phyloP scores from a whole-genome alignment of 2,888 invertebrate species.

The Caenorhabditis wallacei region DNA sequence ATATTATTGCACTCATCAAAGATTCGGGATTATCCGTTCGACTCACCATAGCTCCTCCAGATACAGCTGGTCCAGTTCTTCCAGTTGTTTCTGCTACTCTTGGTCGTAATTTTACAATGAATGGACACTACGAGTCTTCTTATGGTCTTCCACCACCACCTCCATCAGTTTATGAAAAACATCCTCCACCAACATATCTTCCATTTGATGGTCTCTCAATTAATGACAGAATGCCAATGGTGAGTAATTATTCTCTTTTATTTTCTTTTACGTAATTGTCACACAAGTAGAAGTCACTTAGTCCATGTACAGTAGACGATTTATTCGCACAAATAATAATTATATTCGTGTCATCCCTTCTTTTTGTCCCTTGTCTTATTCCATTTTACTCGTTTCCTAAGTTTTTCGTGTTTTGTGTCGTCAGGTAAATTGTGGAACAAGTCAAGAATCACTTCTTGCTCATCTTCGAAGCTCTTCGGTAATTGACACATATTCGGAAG shows the following conservation, averaged over 20 bases:
- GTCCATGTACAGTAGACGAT: constrained; percentile 23
- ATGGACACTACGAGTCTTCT: constrained; percentile 54
- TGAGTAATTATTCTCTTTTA: constrained; percentile 18
- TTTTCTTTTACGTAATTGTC: background rate
- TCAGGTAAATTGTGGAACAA: constrained; percentile 49
- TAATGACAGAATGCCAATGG: constrained; percentile 55
- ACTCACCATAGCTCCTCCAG: constrained; percentile 84
- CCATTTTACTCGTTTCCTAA: constrained; percentile 21
- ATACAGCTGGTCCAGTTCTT: constrained; percentile 63
- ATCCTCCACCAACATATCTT: constrained; percentile 37
- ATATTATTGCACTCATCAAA: constrained; percentile 97
- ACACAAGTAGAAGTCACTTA: constrained; percentile 23
- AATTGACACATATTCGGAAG: constrained; percentile 57
- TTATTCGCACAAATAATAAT: constrained; percentile 25
- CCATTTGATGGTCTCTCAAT: constrained; percentile 53
- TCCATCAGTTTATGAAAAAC: constrained; percentile 40
- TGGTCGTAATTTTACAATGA: constrained; percentile 62
- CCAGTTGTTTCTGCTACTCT: constrained; percentile 68
- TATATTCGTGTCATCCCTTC: constrained; percentile 6
- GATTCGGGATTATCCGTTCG: constrained; percentile 90
- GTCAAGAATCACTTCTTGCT: constrained; percentile 60
- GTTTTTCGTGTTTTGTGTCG: constrained; percentile 61
- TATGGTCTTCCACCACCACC: constrained; percentile 62
- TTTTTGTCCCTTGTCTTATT: constrained; percentile 22
- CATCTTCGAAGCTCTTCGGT: constrained; percentile 57